Percentiles rank a stretch among this genome's conserved stretches.
Evolutionary conservation across 2,113 vertebrate species (phyloP).

Genomic region (Ondatra zibethicus): DNA sequence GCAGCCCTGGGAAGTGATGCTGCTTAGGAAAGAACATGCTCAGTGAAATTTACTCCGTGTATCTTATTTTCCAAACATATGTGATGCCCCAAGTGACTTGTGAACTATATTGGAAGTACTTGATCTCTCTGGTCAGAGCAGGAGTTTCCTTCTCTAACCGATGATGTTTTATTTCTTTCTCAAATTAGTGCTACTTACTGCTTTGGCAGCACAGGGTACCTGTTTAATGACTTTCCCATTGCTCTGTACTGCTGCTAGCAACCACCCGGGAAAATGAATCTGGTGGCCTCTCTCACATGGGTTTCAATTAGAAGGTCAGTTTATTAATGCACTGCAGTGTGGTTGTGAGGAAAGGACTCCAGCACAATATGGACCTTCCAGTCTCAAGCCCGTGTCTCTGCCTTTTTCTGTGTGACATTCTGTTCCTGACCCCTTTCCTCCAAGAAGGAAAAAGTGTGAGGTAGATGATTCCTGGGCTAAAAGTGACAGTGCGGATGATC

Average conservation of each 20-base stretch:
- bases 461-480: background rate
- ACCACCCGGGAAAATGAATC: constrained; percentile 10
- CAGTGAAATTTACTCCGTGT: constrained; percentile 37
- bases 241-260: background rate
- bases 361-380: background rate
- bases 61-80: background rate
- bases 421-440: background rate
- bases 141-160: constrained; percentile 3
- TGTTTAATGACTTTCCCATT: constrained; percentile 22
- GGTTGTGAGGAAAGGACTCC: background rate
- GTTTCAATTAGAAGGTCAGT: constrained; percentile 48
- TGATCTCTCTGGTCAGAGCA: background rate
- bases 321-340: background rate
- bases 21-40: constrained; percentile 43
- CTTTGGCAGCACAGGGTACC: background rate
- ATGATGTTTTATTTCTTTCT: background rate
- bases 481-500: background rate
- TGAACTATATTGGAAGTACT: constrained; percentile 12
- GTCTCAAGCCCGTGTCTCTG: background rate
- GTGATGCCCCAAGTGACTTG: constrained; percentile 28
- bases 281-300: constrained; percentile 22
- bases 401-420: background rate
- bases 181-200: background rate
- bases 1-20: constrained; percentile 37
- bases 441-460: background rate